Conservation (phyloP, 1,140 invertebrate species). For the Dinothrombium tinctorium region DNA sequence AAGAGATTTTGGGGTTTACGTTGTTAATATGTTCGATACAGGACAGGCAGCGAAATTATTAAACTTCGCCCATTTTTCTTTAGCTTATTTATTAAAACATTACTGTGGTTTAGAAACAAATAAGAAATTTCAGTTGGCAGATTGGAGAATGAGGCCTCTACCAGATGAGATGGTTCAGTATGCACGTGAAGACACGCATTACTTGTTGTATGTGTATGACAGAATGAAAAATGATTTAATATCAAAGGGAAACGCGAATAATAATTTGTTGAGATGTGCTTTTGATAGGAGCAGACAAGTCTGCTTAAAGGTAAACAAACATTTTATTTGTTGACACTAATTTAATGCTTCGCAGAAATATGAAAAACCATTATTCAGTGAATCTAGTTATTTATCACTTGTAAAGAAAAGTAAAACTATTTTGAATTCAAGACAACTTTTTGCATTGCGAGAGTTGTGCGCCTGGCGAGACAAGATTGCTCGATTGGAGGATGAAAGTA, state of each 20-base stretch:
- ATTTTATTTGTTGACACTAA: neutral
- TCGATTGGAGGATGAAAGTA: conserved; percentile 69
- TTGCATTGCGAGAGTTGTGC: conserved; percentile 54
- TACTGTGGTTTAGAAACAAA: conserved; percentile 57
- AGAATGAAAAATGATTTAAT: conserved; percentile 50
- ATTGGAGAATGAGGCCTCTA: conserved; percentile 85
- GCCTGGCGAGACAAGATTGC: conserved; percentile 68
- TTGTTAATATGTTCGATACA: conserved; percentile 96
- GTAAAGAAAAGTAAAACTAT: conserved; percentile 48
- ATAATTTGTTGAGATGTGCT: conserved; percentile 41
- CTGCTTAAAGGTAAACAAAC: conserved; percentile 28
- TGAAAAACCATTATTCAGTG: conserved; percentile 44
- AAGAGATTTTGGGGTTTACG: conserved; percentile 73
- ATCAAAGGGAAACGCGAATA: conserved; percentile 36
- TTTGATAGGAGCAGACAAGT: conserved; percentile 42
- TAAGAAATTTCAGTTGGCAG: conserved; percentile 77
- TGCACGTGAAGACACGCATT: conserved; percentile 84
- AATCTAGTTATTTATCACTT: conserved; percentile 45
- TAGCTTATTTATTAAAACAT: conserved; percentile 48
- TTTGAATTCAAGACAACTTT: conserved; percentile 64
- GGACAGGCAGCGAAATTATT: conserved; percentile 56
- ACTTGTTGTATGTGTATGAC: conserved; percentile 76
- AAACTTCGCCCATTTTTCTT: conserved; percentile 40
- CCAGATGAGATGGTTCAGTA: conserved; percentile 58
- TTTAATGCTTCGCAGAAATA: conserved; percentile 34